Base-by-base conservation (phyloP, 2,113 vertebrate genomes). In the Channa argus region DNA sequence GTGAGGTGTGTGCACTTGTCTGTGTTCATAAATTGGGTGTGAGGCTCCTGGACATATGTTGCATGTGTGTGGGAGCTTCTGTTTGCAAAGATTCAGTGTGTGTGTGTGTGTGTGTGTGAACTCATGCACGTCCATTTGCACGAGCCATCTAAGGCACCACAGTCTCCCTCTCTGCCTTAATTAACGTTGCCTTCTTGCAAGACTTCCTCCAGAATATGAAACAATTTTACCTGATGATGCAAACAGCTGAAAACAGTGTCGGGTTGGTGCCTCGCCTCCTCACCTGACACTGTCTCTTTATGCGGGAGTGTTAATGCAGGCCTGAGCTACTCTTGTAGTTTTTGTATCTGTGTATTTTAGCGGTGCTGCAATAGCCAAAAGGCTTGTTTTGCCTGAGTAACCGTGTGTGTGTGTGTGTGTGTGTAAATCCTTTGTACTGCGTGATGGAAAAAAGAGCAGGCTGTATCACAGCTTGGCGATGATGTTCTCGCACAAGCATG, bases 151-250 rank as follows among this genome's bases (percentile, higher is more conserved):
- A 43, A 79, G 59, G 77, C 79, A 34, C 68, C 46, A 5, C 54
- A 0, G 58, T 68, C 71, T 84, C 15, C 54, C 55, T 62, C 81
- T 80, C 71, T 39, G 45, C 81, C 49, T 86, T 90, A 89, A 91
- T 92, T 90, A 90, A 84, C 38, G 12, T 24, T 8, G 56, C 67
- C 76, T 83, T 74, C 74, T 65, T 69, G 90, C 85, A 86, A 90
- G 89, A 84, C 73, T 88, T 86, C 84, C 84, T 74, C 65, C 53
- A 53, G 73, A 88, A 89, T 89, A 86, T 84, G 86, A 90, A 93
- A 90, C 81, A 54, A 77, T 79, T 80, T 83, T 82, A 87, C 82
- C 85, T 87, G 91, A 90, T 92, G 92, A 93, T 92, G 91, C 90
- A 93, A 93, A 88, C 86, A 5, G 56, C 38, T 90, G 92, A 82